Evolutionary conservation across 1,140 invertebrate species (phyloP), one percentile per base, ranked within the genome.

Genomic region (Macrobrachium rosenbergii): DNA sequence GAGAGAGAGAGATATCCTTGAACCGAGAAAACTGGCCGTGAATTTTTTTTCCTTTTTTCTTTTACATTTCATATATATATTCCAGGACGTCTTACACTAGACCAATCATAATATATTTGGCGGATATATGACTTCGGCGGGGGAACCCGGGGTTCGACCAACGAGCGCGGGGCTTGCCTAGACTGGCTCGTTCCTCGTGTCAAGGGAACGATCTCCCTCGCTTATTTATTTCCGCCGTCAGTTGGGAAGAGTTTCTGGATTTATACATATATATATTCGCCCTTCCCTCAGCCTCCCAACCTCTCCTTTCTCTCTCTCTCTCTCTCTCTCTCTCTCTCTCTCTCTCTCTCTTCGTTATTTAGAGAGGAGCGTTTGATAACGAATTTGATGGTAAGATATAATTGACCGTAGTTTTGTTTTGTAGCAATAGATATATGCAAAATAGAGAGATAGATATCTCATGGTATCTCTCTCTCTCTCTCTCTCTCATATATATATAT

Each of bases 51-150:
- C 12, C 12, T 8, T 52, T 10, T 12, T 10, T 52, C 12, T 52
- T 52, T 10, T 52, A 52, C 52, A 52, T 52, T 52, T 10, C 52
- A 12, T 52, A 52, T 59, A 52, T 59, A 80, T 63, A 80, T 80
- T 62, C 58, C 78, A 80, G 78, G 19, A 52, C 58, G 79, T 67
- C 79, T 81, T 81, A 64, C 28, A 81, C 79, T 59, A 59, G 79
- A 21, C 79, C 79, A 81, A 59, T 81, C 79, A 81, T 81, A 62
- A 64, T 81, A 81, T 81, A 81, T 81, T 81, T 81, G 79, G 19
- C 59, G 79, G 62, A 81, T 81, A 64, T 81, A 60, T 79, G 77
- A 79, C 77, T 58, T 23, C 28, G 58, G 62, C 59, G 78, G 23
- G 58, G 79, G 12, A 52, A 8, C 52, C 52, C 75, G 37, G 75